Conservation (phyloP, 2,888 invertebrate species). For the Sicus ferrugineus region DNA sequence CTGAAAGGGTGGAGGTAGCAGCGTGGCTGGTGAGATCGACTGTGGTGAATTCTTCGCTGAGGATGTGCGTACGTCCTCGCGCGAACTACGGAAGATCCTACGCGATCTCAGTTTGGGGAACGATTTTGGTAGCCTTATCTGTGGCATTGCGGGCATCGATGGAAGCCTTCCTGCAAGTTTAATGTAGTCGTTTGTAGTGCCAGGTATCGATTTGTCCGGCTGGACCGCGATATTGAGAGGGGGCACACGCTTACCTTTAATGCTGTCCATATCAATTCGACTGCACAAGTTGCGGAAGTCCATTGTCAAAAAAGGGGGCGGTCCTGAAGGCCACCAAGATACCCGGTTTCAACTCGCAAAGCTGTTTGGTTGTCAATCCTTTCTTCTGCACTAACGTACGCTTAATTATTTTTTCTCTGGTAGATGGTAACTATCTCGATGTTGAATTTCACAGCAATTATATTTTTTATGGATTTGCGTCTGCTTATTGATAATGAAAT, state of each 20-base stretch:
- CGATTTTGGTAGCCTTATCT: slow-evolving; percentile 60
- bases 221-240: background rate
- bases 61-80: slow-evolving; percentile 45
- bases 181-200: background rate
- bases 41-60: slow-evolving; percentile 31
- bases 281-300: slow-evolving; percentile 59
- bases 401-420: too few species aligned
- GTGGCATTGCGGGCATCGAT: slow-evolving; percentile 50
- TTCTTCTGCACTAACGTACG: too few species aligned
- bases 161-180: slow-evolving; percentile 51
- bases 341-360: too few species aligned
- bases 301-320: too few species aligned
- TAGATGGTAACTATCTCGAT: too few species aligned
- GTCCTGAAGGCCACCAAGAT: too few species aligned
- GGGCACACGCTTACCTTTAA: slow-evolving; percentile 50
- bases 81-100: slow-evolving; percentile 57
- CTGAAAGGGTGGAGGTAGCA: slow-evolving; percentile 20
- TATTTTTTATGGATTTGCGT: too few species aligned
- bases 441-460: too few species aligned
- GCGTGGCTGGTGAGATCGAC: background rate
- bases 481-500: too few species aligned
- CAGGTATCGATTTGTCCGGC: slow-evolving; percentile 22
- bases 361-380: too few species aligned
- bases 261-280: slow-evolving; percentile 56
- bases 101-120: slow-evolving; percentile 58